These are phyloP conservation scores for Drosophila setosimentum DNA, from an alignment of 2,888 invertebrate genomes.

Conservation along the genomic window DNA sequence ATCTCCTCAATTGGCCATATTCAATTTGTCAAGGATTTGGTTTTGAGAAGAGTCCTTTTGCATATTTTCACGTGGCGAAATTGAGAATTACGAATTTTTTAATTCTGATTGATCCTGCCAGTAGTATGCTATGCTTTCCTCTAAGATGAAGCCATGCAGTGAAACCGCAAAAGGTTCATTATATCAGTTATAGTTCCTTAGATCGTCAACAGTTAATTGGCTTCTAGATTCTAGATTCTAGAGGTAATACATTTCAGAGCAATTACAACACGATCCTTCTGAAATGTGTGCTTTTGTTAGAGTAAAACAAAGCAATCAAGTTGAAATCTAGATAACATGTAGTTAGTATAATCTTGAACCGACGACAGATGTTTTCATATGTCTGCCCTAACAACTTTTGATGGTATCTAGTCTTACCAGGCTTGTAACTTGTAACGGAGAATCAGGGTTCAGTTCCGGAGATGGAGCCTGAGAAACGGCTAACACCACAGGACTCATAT, in stretches of 20 bases:
- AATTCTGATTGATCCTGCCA: conserved; percentile 59
- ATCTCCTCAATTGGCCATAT: not conserved
- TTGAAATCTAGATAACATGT: conserved; percentile 49
- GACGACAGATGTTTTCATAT: conserved; percentile 88
- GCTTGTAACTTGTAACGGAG: conserved; percentile 88
- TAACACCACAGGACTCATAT: conserved; percentile 55
- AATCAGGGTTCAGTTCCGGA: no score
- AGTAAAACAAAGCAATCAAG: conserved; percentile 50
- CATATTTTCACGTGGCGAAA: not conserved
- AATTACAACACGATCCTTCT: conserved; percentile 35
- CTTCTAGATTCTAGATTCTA: conserved; percentile 54
- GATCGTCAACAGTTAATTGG: conserved; percentile 55
- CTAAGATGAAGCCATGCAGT: conserved; percentile 52
- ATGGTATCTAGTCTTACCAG: conserved; percentile 87
- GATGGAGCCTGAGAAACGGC: no score
- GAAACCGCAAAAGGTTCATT: no score
- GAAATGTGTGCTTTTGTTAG: conserved; percentile 41
- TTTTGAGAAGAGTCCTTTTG: not conserved
- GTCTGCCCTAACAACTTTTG: conserved; percentile 88
- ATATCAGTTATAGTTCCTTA: no score
- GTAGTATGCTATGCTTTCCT: conserved; percentile 55
- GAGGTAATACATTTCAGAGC: conserved; percentile 48
- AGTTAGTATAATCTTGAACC: conserved; percentile 83
- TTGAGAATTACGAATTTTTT: no score
- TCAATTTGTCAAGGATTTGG: conserved; percentile 2